A percentile compares a stretch with the other conserved stretches of the same genome.
phyloP scores from a whole-genome alignment of 1,140 invertebrate species.

The Oryctes rhinoceros region DNA sequence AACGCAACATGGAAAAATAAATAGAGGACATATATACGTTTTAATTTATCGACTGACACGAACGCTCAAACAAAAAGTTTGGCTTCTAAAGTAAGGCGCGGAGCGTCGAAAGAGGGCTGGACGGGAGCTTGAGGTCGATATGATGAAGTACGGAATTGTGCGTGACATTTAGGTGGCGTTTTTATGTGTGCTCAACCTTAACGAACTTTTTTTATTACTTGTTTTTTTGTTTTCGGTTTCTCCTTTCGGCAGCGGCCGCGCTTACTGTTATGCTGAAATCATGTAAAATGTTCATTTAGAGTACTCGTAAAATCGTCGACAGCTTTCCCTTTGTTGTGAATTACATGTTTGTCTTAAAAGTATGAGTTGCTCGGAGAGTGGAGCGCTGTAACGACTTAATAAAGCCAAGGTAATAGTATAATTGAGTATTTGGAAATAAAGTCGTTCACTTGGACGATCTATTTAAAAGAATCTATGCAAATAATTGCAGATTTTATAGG shows the following conservation, averaged over 20 bases:
- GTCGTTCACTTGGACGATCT: no score
- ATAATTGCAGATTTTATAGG: no score
- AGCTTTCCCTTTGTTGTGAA: not conserved
- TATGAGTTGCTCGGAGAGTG: not conserved
- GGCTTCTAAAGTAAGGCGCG: not conserved
- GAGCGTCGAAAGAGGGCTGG: not conserved
- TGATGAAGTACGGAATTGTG: slow-evolving; percentile 10
- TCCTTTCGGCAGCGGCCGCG: not conserved
- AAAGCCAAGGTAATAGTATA: no score
- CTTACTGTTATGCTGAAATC: not conserved
- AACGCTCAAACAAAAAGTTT: not conserved
- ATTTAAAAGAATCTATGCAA: no score
- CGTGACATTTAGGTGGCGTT: slow-evolving; percentile 14
- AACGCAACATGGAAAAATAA: not conserved
- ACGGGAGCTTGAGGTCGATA: not conserved
- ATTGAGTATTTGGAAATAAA: no score
- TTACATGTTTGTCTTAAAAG: not conserved
- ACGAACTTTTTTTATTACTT: slow-evolving; percentile 13
- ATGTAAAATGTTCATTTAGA: slow-evolving; percentile 19
- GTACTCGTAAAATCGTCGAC: not conserved
- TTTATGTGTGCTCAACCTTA: slow-evolving; percentile 21
- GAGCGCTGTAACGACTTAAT: no score
- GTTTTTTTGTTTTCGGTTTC: not conserved
- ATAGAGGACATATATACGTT: not conserved
- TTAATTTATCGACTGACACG: not conserved